Evolutionary conservation across 2,888 invertebrate genomes (phyloP), one percentile per base, ranked within the genome.

Genomic region (Petrolisthes cinctipes): DNA sequence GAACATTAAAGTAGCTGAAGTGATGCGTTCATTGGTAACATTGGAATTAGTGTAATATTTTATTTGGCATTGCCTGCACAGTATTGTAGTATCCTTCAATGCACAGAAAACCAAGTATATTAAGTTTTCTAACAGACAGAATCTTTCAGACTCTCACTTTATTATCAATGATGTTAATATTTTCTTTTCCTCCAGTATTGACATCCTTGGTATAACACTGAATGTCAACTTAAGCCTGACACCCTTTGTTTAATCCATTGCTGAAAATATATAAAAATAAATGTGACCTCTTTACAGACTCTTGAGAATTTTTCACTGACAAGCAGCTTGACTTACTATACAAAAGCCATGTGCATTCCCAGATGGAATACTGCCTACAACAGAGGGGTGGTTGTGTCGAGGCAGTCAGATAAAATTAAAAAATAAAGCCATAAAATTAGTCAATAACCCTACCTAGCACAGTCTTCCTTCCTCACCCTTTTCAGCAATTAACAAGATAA

Each of bases 311-410:
- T 14, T 61, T 61, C 61, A 61, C 61, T 61, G 6, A 61, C 61
- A 14, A 61, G 61, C 61, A 61, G 61, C 14, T 61, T 6, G 6
- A 6, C 61, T 9, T 61, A 9, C 6, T 61, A 61, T 61, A 61
- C 61, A 61, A 14, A 61, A 61, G 6, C 14, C 61, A 61, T 61
- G 61, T 61, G 61, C 61, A 14, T 61, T 61, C 61, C 14, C 7
- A 61, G 61, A 61, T 61, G 61, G 61, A 61, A 61, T 61, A 61
- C 61, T 61, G n/a, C n/a, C n/a, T n/a, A n/a, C n/a, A n/a, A n/a
- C n/a, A n/a, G n/a, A n/a, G n/a, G n/a, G n/a, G n/a, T n/a, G n/a
- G n/a, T n/a, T n/a, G n/a, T n/a, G n/a, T n/a, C n/a, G n/a, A n/a
- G n/a, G n/a, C n/a, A n/a, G n/a, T n/a, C n/a, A n/a, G n/a, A n/a